Conservation (phyloP, 2,797 vertebrate genomes). For the Anguilla megastoma region DNA sequence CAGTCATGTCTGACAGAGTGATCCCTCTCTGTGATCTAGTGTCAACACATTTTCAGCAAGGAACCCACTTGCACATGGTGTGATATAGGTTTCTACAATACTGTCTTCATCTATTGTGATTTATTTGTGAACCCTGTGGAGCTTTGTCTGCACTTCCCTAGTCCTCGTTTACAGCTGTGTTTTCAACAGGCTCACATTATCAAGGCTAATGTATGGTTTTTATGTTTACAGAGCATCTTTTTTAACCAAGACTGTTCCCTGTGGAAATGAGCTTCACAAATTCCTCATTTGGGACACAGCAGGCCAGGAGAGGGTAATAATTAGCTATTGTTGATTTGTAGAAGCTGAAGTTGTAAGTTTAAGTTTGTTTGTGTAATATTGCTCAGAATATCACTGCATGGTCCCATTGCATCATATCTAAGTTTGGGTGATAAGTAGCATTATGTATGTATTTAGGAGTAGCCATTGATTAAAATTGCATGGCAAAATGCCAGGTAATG, state of each 20-base stretch:
- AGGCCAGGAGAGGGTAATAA: conserved; percentile 91
- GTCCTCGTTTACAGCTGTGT: neutral
- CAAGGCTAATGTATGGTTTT: conserved; percentile 3
- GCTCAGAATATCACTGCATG: too few relatives aligned
- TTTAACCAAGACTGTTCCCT: conserved; percentile 96
- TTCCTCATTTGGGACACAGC: conserved; percentile 99
- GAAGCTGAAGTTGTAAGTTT: neutral
- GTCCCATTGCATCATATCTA: too few relatives aligned
- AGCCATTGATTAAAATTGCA: neutral
- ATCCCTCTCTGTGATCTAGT: neutral
- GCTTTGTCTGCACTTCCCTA: neutral
- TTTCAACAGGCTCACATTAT: neutral
- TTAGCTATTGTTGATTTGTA: neutral
- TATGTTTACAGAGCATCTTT: conserved; percentile 87
- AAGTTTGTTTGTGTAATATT: neutral
- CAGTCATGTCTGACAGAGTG: neutral
- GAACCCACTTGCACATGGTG: neutral
- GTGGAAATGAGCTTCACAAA: conserved; percentile 95
- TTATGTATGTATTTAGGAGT: too few relatives aligned
- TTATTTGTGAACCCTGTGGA: neutral
- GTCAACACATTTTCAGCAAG: neutral
- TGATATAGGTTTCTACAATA: neutral
- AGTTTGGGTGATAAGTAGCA: too few relatives aligned
- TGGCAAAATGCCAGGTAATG: neutral
- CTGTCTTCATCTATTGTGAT: neutral